phyloP scores from a whole-genome alignment of 2,113 vertebrate genomes.

The Pheucticus melanocephalus region DNA sequence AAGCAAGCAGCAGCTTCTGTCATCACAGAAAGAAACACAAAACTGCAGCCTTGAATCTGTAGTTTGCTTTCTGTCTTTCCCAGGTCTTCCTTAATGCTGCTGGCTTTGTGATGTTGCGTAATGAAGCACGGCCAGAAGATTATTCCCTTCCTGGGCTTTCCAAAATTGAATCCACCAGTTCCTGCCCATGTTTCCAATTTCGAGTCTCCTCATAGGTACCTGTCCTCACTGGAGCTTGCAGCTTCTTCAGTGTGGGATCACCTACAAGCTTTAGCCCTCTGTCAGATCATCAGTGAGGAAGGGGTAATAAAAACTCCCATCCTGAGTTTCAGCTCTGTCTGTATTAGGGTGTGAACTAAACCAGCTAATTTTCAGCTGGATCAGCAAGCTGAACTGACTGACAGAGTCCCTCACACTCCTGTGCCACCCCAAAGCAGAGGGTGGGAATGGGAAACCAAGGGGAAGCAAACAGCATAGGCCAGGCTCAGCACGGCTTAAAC shows the following conservation, averaged over 20 bases:
- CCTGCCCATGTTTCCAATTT: neutral
- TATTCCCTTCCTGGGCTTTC: neutral
- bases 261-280: neutral
- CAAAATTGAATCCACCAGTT: neutral
- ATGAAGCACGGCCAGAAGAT: neutral
- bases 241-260: neutral
- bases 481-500: neutral
- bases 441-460: neutral
- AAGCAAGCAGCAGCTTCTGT: neutral
- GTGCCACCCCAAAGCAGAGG: neutral
- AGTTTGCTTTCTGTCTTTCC: neutral
- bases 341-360: neutral
- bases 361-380: neutral
- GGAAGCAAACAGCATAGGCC: neutral
- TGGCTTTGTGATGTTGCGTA: neutral
- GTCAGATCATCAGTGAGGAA: neutral
- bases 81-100: neutral
- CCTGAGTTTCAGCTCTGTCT: neutral
- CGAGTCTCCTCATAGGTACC: neutral
- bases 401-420: neutral
- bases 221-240: neutral
- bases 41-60: neutral
- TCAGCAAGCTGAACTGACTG: neutral
- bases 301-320: neutral
- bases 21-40: neutral